Percentiles rank a stretch among this genome's conserved stretches.
Evolutionary conservation across 2,888 invertebrate genomes (phyloP).

Genomic region (Limnephilus marmoratus): DNA sequence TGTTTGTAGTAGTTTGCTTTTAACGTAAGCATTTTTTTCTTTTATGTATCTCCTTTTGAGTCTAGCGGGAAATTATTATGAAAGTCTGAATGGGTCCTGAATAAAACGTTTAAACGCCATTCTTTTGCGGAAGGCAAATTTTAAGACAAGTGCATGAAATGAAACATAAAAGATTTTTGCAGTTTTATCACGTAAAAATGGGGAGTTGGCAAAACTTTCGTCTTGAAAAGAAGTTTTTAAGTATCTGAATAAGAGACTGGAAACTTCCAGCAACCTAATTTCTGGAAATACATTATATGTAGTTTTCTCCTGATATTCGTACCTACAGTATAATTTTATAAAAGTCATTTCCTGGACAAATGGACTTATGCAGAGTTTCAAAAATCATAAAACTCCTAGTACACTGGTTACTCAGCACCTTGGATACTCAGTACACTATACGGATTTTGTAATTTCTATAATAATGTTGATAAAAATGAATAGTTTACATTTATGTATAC

Average conservation of each 20-base stretch:
- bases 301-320: not conserved
- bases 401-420: no score
- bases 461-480: no score
- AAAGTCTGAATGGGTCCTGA: not conserved
- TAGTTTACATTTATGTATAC: no score
- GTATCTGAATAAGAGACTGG: not conserved
- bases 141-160: not conserved
- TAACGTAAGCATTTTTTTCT: not conserved
- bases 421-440: no score
- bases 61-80: not conserved
- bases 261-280: not conserved
- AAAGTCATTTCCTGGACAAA: not conserved
- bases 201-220: not conserved
- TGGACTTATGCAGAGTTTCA: not conserved
- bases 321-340: not conserved
- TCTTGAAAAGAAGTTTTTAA: not conserved
- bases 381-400: no score
- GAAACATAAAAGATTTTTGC: not conserved
- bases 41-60: not conserved
- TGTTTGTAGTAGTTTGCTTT: not conserved
- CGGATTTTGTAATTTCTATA: no score
- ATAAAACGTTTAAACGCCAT: not conserved
- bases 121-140: not conserved
- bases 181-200: constrained; percentile 2
- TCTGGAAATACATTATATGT: not conserved